Evolutionary conservation across 2,113 vertebrate genomes (phyloP).

Genomic region (Nansenia antarctica): DNA sequence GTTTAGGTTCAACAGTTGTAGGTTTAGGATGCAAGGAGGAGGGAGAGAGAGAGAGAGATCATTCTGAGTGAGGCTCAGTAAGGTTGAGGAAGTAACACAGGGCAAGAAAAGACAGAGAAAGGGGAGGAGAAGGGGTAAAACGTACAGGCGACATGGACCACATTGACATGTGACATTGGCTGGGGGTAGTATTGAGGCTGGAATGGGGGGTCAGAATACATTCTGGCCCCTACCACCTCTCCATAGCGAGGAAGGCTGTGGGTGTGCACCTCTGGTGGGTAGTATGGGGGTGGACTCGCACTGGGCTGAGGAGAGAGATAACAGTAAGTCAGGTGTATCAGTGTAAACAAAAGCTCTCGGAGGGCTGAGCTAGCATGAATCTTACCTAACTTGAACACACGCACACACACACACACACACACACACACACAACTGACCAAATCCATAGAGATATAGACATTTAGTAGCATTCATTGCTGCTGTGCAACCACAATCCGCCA

Average conservation of each 20-base stretch:
- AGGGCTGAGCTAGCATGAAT: too few species aligned
- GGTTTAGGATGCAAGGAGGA: not conserved
- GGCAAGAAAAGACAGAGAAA: too few species aligned
- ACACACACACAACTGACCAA: too few species aligned
- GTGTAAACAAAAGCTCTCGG: too few species aligned
- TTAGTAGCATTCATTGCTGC: too few species aligned
- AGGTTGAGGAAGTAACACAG: not conserved
- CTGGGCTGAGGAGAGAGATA: constrained; percentile 12
- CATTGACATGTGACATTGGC: not conserved
- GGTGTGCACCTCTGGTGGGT: constrained; percentile 17
- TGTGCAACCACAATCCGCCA: too few species aligned
- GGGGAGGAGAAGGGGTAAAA: not conserved
- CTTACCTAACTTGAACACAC: too few species aligned
- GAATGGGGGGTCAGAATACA: not conserved
- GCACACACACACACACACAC: too few species aligned
- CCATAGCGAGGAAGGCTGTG: constrained; percentile 28
- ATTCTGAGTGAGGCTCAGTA: not conserved
- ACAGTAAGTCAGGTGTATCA: not conserved
- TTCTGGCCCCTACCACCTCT: not conserved
- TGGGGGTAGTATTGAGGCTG: constrained; percentile 33
- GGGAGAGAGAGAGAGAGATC: not conserved
- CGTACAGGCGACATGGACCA: not conserved
- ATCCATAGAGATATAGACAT: too few species aligned
- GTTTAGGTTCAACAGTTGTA: not conserved
- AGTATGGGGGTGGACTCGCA: constrained; percentile 35